Evolutionary conservation across 2,113 vertebrate species (phyloP).

Genomic region (Psilopogon haemacephalus): DNA sequence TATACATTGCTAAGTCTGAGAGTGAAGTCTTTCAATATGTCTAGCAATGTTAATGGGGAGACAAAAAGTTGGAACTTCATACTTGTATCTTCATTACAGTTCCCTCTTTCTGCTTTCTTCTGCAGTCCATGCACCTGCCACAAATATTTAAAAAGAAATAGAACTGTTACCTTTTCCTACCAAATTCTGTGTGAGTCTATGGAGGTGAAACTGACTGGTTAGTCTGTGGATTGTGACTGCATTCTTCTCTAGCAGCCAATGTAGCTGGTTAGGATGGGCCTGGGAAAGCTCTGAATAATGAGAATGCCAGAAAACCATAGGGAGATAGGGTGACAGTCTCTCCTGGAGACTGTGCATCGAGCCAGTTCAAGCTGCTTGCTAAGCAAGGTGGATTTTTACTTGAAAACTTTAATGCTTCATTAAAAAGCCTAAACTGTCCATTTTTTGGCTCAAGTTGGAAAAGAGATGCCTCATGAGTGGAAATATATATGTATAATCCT

Average conservation of each 20-base stretch:
- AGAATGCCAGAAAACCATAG: not conserved
- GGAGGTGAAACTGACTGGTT: not conserved
- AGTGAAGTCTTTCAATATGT: not conserved
- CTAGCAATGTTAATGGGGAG: not conserved
- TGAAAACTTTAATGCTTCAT: not conserved
- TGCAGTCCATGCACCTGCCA: not conserved
- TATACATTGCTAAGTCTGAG: not conserved
- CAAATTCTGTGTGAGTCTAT: not conserved
- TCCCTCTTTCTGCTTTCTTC: not conserved
- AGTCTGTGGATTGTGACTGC: not conserved
- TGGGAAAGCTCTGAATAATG: not conserved
- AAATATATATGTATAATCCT: not conserved
- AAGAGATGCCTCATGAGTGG: not conserved
- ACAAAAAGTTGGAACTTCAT: not conserved
- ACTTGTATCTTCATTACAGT: not conserved
- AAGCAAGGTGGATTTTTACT: not conserved
- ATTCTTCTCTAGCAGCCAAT: not conserved
- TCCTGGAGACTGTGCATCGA: not conserved
- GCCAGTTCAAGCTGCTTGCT: fast-evolving
- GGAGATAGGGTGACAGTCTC: not conserved
- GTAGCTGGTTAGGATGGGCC: not conserved
- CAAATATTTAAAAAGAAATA: not conserved
- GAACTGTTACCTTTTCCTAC: not conserved
- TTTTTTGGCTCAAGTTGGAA: not conserved
- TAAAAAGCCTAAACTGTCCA: not conserved